phyloP scores from a whole-genome alignment of 1,140 invertebrate genomes.

The Oryctes rhinoceros region DNA sequence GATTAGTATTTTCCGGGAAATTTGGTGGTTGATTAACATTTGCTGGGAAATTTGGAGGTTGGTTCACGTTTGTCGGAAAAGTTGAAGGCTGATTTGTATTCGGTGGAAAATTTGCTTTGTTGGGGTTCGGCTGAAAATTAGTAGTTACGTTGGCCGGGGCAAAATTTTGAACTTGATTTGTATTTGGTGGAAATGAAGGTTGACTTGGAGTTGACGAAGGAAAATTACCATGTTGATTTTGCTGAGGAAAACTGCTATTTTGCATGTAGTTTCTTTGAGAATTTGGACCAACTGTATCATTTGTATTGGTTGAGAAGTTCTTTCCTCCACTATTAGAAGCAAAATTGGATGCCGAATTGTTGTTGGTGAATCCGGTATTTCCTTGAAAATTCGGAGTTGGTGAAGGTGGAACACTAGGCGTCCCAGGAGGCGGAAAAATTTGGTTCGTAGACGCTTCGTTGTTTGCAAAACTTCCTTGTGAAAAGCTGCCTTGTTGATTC shows the following conservation, averaged over 20 bases:
- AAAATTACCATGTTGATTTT: conserved; percentile 27
- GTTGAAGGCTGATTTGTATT: neutral
- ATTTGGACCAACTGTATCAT: neutral
- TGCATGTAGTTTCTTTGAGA: neutral
- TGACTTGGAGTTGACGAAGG: conserved; percentile 36
- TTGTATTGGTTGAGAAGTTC: neutral
- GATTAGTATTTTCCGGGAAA: neutral
- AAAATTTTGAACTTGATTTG: conserved; percentile 40
- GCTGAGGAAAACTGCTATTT: conserved; percentile 30
- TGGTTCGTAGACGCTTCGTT: conserved; percentile 21
- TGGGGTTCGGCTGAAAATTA: neutral
- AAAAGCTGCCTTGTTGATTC: conserved; percentile 16
- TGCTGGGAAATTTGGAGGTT: neutral
- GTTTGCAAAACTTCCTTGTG: conserved; percentile 5
- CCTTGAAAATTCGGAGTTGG: conserved; percentile 1
- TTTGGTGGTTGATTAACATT: neutral
- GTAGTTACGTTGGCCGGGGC: neutral
- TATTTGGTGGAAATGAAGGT: conserved; percentile 18
- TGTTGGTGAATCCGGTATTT: neutral
- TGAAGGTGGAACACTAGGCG: neutral
- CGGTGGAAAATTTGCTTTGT: neutral
- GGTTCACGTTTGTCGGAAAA: neutral
- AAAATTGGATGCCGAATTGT: neutral
- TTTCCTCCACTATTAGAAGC: conserved; percentile 12
- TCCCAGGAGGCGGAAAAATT: neutral